Conservation (phyloP, 2,113 vertebrate genomes). For the Cygnus buccinator region DNA sequence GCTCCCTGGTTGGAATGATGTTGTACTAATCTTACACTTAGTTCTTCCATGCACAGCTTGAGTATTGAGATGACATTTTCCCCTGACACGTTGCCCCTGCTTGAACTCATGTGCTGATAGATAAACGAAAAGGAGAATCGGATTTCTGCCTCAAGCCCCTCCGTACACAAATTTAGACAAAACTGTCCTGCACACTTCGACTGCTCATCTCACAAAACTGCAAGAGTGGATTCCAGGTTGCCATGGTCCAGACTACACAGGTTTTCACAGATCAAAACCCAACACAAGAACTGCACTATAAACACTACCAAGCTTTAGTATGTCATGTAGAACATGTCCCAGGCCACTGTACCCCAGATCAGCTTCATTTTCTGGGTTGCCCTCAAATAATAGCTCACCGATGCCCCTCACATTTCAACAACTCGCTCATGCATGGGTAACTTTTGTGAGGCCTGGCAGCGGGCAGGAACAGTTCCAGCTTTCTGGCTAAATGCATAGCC, state of each 20-base stretch:
- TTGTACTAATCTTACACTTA: not conserved
- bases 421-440: fast-evolving
- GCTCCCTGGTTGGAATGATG: not conserved
- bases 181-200: not conserved
- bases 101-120: not conserved
- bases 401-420: not conserved
- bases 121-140: not conserved
- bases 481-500: not conserved
- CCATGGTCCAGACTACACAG: not conserved
- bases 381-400: not conserved
- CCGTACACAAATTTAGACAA: not conserved
- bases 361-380: not conserved
- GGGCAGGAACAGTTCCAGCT: not conserved
- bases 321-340: fast-evolving
- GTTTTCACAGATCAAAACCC: not conserved
- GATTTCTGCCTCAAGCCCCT: not conserved
- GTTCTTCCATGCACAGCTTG: not conserved
- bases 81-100: not conserved
- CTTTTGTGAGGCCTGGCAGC: not conserved
- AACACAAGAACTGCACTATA: not conserved
- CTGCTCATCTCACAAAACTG: not conserved
- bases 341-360: not conserved
- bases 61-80: not conserved
- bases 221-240: not conserved
- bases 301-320: not conserved